These are phyloP conservation scores for Epicauta chinensis DNA, from an alignment of 1,140 invertebrate species.

Conservation along the genomic window DNA sequence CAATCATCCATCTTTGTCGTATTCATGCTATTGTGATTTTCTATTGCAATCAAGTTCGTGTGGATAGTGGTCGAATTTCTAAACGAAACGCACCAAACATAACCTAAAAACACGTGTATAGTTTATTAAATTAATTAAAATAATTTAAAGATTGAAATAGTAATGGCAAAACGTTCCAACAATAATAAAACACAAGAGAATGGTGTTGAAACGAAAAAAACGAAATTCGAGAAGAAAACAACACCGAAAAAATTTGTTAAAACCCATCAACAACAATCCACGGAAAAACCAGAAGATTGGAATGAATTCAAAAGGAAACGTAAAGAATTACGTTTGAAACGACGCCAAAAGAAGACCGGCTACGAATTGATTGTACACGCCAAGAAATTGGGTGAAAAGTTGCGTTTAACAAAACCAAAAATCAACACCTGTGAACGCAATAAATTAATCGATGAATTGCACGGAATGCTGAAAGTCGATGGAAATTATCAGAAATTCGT, in stretches of 20 bases:
- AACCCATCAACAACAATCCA: too few species aligned
- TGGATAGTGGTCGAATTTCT: too few species aligned
- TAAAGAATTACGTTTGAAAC: conserved; percentile 56
- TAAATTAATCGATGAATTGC: conserved; percentile 64
- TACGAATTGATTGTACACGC: conserved; percentile 63
- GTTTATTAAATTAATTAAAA: background rate
- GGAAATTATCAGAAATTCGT: conserved; percentile 68
- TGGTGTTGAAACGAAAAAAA: background rate
- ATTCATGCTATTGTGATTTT: too few species aligned
- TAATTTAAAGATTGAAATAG: conserved; percentile 3
- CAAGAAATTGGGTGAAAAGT: conserved; percentile 72
- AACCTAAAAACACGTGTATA: conserved; percentile 3
- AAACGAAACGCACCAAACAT: background rate
- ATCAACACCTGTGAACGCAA: conserved; percentile 54
- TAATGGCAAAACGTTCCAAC: conserved; percentile 2
- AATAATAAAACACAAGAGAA: background rate
- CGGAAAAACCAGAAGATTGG: conserved; percentile 54
- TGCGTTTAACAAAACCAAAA: conserved; percentile 55
- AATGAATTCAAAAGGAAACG: conserved; percentile 54
- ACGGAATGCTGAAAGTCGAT: conserved; percentile 54
- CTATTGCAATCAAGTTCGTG: too few species aligned
- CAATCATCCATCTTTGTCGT: too few species aligned
- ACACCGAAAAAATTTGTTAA: conserved; percentile 11
- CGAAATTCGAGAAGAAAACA: conserved; percentile 2
- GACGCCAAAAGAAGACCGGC: conserved; percentile 53